phyloP scores from a whole-genome alignment of 2,797 vertebrate species.

The Vipera ursinii region DNA sequence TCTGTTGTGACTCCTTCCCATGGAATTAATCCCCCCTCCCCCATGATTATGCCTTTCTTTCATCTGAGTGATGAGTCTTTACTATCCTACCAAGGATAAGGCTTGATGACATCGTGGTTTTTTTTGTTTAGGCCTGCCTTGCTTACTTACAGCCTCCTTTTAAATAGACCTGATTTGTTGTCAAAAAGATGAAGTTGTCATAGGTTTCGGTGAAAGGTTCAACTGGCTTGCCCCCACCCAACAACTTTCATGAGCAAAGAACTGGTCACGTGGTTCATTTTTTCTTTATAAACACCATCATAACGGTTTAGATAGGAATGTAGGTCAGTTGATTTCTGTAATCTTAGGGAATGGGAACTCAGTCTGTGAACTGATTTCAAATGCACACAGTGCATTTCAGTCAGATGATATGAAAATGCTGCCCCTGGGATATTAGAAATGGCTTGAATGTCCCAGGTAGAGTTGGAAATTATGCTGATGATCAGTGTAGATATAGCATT shows the following conservation, averaged over 20 bases:
- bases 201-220: conserved; percentile 5
- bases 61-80: neutral
- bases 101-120: neutral
- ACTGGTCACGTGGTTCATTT: neutral
- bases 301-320: neutral
- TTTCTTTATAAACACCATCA: neutral
- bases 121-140: neutral
- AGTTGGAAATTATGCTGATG: neutral
- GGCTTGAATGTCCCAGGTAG: neutral
- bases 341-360: neutral
- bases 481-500: neutral
- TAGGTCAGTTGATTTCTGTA: neutral
- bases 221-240: too few species aligned
- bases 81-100: neutral
- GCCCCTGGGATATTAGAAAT: neutral
- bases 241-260: neutral
- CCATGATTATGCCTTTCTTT: conserved; percentile 8
- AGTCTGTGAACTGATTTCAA: neutral
- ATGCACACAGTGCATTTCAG: neutral
- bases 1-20: neutral
- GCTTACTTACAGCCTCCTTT: neutral
- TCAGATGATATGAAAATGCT: neutral
- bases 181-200: conserved; percentile 17
- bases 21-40: conserved; percentile 22
- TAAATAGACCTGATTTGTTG: conserved; percentile 17